Conservation (phyloP, 2,797 vertebrate genomes). For the Eleutherodactylus coqui region DNA sequence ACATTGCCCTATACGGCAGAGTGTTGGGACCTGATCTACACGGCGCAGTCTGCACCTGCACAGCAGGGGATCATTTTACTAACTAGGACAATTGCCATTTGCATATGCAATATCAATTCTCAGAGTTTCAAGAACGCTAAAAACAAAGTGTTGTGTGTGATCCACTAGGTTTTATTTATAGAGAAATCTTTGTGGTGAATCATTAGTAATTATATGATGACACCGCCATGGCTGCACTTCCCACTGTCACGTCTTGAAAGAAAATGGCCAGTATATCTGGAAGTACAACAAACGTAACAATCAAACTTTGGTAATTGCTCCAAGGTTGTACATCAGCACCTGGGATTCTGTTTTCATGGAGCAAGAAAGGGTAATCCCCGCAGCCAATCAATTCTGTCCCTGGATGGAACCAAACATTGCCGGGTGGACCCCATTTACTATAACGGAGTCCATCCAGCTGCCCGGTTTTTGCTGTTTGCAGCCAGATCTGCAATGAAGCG, state of each 20-base stretch:
- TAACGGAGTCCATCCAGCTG: too few species aligned
- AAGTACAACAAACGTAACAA: neutral
- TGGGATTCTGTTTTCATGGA: too few species aligned
- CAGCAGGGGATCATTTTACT: neutral
- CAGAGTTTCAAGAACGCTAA: too few species aligned
- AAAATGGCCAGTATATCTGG: neutral
- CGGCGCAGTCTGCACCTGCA: neutral
- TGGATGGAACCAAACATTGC: too few species aligned
- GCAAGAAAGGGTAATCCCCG: too few species aligned
- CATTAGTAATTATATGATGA: neutral
- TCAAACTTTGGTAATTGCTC: neutral
- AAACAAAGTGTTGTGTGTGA: too few species aligned
- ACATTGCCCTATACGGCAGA: too few species aligned
- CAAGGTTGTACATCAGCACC: too few species aligned
- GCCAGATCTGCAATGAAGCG: too few species aligned
- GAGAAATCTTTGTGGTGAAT: neutral
- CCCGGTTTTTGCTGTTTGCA: too few species aligned
- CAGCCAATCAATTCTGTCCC: too few species aligned
- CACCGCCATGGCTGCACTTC: neutral
- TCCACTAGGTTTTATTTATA: neutral
- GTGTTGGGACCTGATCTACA: neutral
- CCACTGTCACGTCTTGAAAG: neutral
- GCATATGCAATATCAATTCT: neutral
- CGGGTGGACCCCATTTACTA: too few species aligned
- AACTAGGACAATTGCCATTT: neutral